Base-by-base conservation (phyloP, 2,797 vertebrate species). In the Danio albolineatus region DNA sequence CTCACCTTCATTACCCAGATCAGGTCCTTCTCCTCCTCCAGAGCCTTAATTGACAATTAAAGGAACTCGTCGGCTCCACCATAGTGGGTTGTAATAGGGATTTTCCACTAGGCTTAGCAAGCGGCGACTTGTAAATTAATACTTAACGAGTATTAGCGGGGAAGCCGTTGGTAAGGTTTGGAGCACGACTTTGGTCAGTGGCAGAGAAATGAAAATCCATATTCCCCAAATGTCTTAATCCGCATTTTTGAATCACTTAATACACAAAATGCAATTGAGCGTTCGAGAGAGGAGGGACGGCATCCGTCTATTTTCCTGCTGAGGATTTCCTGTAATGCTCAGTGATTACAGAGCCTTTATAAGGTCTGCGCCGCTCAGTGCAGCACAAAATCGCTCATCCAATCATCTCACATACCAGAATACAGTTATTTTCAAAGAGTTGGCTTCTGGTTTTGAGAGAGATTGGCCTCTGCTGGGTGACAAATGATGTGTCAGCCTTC, bases 21-120 rank as follows among this genome's bases (percentile, higher is more conserved):
- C 82, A 49, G 19, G 76, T 76, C 77, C 67, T 79, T 84, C 78
- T 69, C 74, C 64, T 82, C 69, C 84, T 64, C 81, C 80, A 78
- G 81, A 59, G 84, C 91, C 89, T 92, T 92, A 92, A 93, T 91
- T 88, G 92, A 90, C 92, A 93, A 94, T 93, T 93, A 93, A 92
- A 90, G 88, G 89, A 88, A 90, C 85, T 86, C 86, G 84, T 71
- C 81, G 85, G 84, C 43, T 89, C 85, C 85, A 86, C 89, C 86
- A 88, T 86, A 85, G 80, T 46, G 67, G 73, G 69, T 83, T 82
- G 76, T 85, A 83, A 83, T 83, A 87, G 85, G 89, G 91, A 90
- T 91, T 90, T 91, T 89, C 89, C 89, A 84, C 83, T 80, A 48
- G 90, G 91, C 90, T 91, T 90, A 89, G 83, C 85, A 86, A 82